Evolutionary conservation across 2,888 invertebrate genomes (phyloP), one percentile per base, ranked within the genome.

Genomic region (Synanthedon andrenaeformis): DNA sequence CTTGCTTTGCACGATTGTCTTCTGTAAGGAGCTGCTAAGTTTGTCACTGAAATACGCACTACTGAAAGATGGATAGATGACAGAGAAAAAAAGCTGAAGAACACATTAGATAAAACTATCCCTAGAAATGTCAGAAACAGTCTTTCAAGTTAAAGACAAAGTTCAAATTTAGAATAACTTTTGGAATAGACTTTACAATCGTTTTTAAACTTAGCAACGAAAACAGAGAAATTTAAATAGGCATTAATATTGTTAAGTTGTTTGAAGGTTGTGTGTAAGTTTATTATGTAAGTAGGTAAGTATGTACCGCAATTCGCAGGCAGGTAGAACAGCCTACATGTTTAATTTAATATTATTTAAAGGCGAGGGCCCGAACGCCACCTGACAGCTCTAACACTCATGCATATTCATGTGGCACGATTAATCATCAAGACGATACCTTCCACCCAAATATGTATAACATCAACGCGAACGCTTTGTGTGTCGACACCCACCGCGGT

Each of bases 361-460:
- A 82, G 83, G 82, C 74, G 35, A 35, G 35, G 71, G 72, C 69
- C 55, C 52, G 56, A 54, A 52, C 57, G 54, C 60, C 65, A 68
- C 72, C 78, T 82, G 83, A 76, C 83, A 81, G 72, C 74, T 74
- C 76, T 74, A 74, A 74, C 71, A 60, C 78, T 76, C 77, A 83
- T 87, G 77, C 82, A 87, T 87, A 87, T 87, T 87, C 86, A 87
- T 83, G 75, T 68, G 54, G 65, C 67, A 77, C 76, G 82, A 86
- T 86, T 86, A 86, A 85, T 84, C 83, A 84, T 76, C 41, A 41
- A 42, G 13, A 42, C 41, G n/a, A 52, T 56, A 54, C 53, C 54
- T 52, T 55, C 72, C 45, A 13, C 70, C 69, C 67, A 63, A 67
- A 69, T 63, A 72, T 69, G 66, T 67, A 67, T 67, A 62, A 62